Conservation (phyloP, 1,140 invertebrate genomes). For the Rhynchophorus ferrugineus region DNA sequence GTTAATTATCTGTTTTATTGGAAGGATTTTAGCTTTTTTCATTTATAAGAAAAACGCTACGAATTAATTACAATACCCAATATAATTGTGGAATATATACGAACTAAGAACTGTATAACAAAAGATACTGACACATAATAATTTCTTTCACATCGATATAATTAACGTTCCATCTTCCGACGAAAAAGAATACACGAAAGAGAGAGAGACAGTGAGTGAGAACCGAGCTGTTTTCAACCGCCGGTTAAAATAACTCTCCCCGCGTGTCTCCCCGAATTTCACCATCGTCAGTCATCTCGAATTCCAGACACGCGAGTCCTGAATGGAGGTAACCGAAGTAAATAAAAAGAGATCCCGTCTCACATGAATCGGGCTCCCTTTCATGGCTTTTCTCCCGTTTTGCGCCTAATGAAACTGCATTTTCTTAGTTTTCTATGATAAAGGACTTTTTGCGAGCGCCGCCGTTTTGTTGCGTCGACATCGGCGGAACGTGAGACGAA, state of each 20-base stretch:
- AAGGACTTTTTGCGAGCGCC: slow-evolving; percentile 5
- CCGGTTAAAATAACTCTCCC: background rate
- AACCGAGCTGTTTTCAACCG: background rate
- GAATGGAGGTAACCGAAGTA: slow-evolving; percentile 16
- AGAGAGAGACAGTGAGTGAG: too few species aligned
- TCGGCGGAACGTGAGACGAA: slow-evolving; percentile 5
- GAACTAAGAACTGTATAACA: too few species aligned
- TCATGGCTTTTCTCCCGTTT: slow-evolving; percentile 6
- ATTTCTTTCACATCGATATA: background rate
- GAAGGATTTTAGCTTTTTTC: too few species aligned
- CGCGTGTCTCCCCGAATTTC: background rate
- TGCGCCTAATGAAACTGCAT: slow-evolving; percentile 18
- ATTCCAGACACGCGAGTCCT: slow-evolving; percentile 15
- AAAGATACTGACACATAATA: too few species aligned
- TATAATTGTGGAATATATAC: too few species aligned
- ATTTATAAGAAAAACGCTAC: too few species aligned
- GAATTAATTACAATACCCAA: too few species aligned
- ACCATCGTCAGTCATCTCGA: slow-evolving; percentile 4
- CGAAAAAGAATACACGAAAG: too few species aligned
- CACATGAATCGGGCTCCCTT: slow-evolving; percentile 8
- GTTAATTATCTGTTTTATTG: too few species aligned
- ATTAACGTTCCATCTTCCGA: background rate
- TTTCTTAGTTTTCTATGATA: slow-evolving; percentile 15
- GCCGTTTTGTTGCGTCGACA: background rate
- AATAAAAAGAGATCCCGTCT: slow-evolving; percentile 18